Base-by-base conservation (phyloP, 2,797 vertebrate genomes). In the Enoplosus armatus region DNA sequence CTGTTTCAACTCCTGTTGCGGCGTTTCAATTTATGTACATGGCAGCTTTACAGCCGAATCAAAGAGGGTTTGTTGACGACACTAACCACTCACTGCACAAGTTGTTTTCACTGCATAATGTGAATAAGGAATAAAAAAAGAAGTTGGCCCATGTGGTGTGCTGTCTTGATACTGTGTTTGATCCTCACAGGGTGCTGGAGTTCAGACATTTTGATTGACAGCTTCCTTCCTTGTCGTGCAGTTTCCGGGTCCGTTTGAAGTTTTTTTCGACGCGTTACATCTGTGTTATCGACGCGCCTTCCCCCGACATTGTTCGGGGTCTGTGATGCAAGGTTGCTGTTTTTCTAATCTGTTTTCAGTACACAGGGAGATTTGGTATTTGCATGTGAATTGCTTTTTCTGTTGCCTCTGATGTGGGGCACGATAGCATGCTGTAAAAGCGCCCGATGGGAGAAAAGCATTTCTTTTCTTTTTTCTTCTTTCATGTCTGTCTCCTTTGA, bases 311-410 rank as follows among this genome's bases (percentile, higher is more conserved):
- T 91, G 90, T 93, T 89, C 37, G 14, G 72, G 79, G 61, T 85
- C 75, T 82, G 77, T 74, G 84, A 88, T 89, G 92, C 87, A 85
- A 84, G 77, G 81, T 85, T 88, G 87, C 85, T 65, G 80, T 84
- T 90, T 88, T 89, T 85, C 73, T 90, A 84, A 90, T 93, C 89
- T 87, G 62, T 24, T 79, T 70, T 88, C 59, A 24, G 77, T 89
- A 85, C 82, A 82, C 75, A 67, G 78, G 78, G 76, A 82, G 78
- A 83, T 58, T n/a, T 69, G 69, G 75, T 84, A 91, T 93, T 93
- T 93, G 93, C 91, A 92, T 92, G 89, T 77, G 87, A 93, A 90
- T 93, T 92, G 89, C 87, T 91, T 90, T n/a, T 91, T 88, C 78
- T 76, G 81, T 81, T 79, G 72, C 76, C 72, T 92, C 85, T 91